Base-by-base conservation (phyloP, 2,113 vertebrate genomes). In the Callionymus lyra region DNA sequence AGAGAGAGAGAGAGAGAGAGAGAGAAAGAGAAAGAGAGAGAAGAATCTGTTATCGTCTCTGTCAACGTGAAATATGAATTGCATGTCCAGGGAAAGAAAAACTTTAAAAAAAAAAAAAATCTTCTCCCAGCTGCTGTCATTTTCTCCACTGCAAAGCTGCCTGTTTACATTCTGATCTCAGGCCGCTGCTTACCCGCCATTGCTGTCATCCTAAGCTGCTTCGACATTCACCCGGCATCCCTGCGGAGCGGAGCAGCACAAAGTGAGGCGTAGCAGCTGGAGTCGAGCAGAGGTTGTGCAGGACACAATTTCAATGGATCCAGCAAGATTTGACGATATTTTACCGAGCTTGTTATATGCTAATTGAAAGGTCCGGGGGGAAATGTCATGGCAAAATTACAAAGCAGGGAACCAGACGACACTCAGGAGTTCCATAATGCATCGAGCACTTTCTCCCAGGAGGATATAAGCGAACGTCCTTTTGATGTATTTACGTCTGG, bases 141-240 rank as follows among this genome's bases (percentile, higher is more conserved):
- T 55, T 44, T 33, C 44, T 32, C 21, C 21, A 46, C 13, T 51
- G 44, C 36, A 21, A 58, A 40, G 34, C 17, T 16, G 48, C 47
- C 51, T 55, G 68, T 58, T 66, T 38, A 13, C 52, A 71, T 80
- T 63, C 69, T 61, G 40, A 51, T 38, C 51, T 47, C 53, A 45
- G 19, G 44, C 60, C 52, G 38, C 48, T 63, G 59, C 52, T 63
- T 55, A 47, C 38, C 72, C 67, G 54, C 68, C 70, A 65, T 34
- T 43, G 52, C 76, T 67, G 77, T 70, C 69, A 71, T 66, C 66
- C 45, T 68, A 68, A 77, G 59, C 64, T 44, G 56, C 62, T 77
- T 77, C 71, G 52, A 51, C 61, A 73, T 75, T 80, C 68, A 68
- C 50, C 68, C 45, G 42, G 63, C 56, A 62, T 63, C 71, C 68